A percentile compares a stretch with the other conserved stretches of the same genome.
Conservation (phyloP, 2,113 vertebrate genomes). For the Bufo bufo region DNA sequence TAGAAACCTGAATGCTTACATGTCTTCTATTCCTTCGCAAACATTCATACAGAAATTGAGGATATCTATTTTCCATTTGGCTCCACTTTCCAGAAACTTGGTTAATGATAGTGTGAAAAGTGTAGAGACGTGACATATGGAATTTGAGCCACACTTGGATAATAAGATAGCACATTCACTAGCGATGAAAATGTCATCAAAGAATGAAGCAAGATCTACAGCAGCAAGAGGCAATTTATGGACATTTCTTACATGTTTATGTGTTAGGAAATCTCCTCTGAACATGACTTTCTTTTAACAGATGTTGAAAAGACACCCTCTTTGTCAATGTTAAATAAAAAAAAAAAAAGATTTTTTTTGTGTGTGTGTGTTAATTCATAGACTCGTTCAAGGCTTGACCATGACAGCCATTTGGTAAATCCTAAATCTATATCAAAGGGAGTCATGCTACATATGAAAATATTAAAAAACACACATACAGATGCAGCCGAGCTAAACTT, state of each 20-base stretch:
- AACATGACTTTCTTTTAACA: slow-evolving; percentile 24
- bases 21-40: neutral
- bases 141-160: slow-evolving; percentile 31
- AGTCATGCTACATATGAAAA: neutral
- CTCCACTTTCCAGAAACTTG: neutral
- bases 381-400: neutral
- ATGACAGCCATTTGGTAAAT: neutral
- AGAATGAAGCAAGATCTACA: slow-evolving; percentile 21
- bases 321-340: neutral
- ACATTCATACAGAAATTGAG: slow-evolving; percentile 12
- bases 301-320: neutral
- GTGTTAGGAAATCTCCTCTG: neutral
- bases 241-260: slow-evolving; percentile 11
- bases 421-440: neutral
- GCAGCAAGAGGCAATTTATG: slow-evolving; percentile 8
- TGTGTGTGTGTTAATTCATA: neutral
- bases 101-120: slow-evolving; percentile 31
- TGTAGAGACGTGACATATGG: slow-evolving; percentile 27
- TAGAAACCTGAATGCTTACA: neutral
- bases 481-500: no score
- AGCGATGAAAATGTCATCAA: slow-evolving; percentile 37
- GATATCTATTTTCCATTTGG: slow-evolving; percentile 14
- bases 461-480: neutral
- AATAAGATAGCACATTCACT: slow-evolving; percentile 41
- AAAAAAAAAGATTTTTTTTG: neutral